Evolutionary conservation across 2,113 vertebrate species (phyloP), one percentile per base, ranked within the genome.

Genomic region (Neotoma lepida): DNA sequence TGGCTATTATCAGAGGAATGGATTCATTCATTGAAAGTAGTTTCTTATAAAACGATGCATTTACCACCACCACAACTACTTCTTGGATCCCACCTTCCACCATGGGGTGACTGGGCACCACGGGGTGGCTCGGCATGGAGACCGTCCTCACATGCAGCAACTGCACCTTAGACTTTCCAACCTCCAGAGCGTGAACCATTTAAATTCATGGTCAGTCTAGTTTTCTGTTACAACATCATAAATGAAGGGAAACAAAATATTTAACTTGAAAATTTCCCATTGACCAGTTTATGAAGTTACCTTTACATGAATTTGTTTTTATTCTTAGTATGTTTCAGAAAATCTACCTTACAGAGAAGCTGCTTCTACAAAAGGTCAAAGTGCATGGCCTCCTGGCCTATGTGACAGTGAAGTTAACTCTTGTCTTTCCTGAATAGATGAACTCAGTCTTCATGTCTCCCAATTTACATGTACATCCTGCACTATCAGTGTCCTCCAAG

Each of bases 241-340:
- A 46, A 63, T 68, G 39, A 81, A 61, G 41, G 30, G 61, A 58
- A 76, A 80, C 24, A 87, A 35, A 30, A 6, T 39, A 78, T 44
- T 76, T 90, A 33, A 90, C 30, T 63, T 46, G 28, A 92, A 95
- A 94, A 33, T n/a, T n/a, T n/a, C 74, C 41, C 64, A 63, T 28
- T 80, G 49, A 33, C 22, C 15, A 24, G 73, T 77, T 56, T 71
- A 71, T 1, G 56, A 91, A 0, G 35, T 80, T 61, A 68, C 35
- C 18, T 26, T 51, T 26, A 46, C n/a, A 17, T 30, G 28, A 85
- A 17, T 77, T 73, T 56, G 30, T 64, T 44, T 44, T 87, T 44
- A 39, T n/a, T 77, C n/a, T 35, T 28, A 9, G 20, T 76, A 49
- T 35, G 77, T 61, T 95, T 89, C 22, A 28, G 63, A 93, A 82